phyloP scores from a whole-genome alignment of 2,888 invertebrate species.

The Euclidia mi region DNA sequence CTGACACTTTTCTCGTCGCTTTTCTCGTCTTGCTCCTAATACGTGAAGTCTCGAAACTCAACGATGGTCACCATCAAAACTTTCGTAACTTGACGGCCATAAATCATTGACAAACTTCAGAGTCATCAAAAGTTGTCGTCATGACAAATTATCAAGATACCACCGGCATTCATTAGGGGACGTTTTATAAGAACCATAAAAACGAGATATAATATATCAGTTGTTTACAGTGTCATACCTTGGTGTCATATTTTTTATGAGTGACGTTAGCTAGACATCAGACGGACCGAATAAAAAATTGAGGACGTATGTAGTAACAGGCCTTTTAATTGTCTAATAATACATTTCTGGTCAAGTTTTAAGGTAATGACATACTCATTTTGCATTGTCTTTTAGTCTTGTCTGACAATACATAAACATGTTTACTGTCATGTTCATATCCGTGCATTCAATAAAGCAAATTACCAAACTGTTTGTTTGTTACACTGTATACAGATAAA shows the following conservation, averaged over 20 bases:
- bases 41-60: constrained; percentile 25
- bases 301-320: no score
- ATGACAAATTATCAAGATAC: constrained; percentile 48
- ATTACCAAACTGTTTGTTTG: constrained; percentile 20
- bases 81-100: constrained; percentile 39
- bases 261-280: not conserved
- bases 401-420: no score
- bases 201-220: constrained; percentile 9
- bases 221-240: constrained; percentile 21
- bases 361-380: no score
- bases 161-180: constrained; percentile 21
- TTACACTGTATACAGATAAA: constrained; percentile 32
- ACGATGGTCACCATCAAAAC: constrained; percentile 34
- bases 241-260: constrained; percentile 18
- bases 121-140: constrained; percentile 31
- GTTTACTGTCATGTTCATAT: not conserved
- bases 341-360: no score
- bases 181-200: constrained; percentile 26
- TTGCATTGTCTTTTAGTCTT: no score
- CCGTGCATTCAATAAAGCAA: constrained; percentile 26
- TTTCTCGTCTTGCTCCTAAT: constrained; percentile 9
- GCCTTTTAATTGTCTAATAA: no score
- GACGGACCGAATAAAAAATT: not conserved
- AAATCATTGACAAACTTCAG: constrained; percentile 38
- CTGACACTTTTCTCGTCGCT: constrained; percentile 17